These are phyloP conservation scores for Falco rusticolus DNA, from an alignment of 2,797 vertebrate species.

Conservation along the genomic window DNA sequence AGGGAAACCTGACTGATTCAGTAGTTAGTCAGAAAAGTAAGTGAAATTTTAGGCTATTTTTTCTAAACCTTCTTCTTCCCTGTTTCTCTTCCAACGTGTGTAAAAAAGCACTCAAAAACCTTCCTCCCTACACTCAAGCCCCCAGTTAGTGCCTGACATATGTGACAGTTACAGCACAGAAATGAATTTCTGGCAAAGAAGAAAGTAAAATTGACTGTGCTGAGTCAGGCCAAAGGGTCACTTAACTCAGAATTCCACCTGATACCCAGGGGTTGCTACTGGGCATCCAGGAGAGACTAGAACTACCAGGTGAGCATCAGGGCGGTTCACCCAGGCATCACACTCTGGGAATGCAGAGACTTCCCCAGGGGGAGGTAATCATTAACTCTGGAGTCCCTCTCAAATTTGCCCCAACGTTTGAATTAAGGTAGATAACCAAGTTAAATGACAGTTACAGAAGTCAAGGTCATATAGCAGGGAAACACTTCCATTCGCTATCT, in stretches of 20 bases:
- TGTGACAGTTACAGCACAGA: neutral
- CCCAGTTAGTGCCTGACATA: neutral
- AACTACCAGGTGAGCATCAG: fast-evolving
- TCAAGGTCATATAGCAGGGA: neutral
- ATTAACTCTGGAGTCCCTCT: neutral
- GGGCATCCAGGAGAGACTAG: neutral
- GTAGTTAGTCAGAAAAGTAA: neutral
- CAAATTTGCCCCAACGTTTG: neutral
- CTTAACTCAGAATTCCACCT: neutral
- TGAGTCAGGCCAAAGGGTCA: neutral
- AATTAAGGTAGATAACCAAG: neutral
- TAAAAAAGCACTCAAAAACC: neutral
- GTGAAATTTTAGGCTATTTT: neutral
- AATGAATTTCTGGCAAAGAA: neutral
- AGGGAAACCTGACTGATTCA: neutral
- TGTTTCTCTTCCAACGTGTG: neutral
- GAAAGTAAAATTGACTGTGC: neutral
- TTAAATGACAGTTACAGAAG: constrained; percentile 12
- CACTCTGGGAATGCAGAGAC: neutral
- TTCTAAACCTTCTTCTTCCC: neutral
- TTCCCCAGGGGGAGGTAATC: neutral
- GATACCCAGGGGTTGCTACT: neutral
- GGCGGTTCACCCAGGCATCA: neutral
- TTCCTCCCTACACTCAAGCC: neutral
- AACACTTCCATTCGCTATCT: neutral